Percentiles rank a stretch among this genome's conserved stretches.
These are phyloP conservation scores for Seriola rivoliana DNA, from an alignment of 2,113 vertebrate species.

Conservation along the genomic window DNA sequence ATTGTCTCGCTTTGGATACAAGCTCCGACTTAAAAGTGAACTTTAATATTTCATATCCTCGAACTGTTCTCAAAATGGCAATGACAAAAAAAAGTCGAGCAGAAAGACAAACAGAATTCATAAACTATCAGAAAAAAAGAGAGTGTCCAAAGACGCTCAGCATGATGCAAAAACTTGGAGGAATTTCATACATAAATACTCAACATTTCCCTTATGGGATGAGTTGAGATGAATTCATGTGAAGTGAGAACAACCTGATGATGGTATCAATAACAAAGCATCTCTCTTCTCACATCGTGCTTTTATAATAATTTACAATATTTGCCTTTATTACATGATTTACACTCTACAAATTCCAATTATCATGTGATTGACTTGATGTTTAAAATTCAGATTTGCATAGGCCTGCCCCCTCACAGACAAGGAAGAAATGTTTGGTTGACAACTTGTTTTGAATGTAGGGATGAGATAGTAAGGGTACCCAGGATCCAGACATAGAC, in stretches of 20 bases:
- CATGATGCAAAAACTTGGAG: slow-evolving; percentile 19
- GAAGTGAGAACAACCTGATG: background rate
- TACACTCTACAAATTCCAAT: background rate
- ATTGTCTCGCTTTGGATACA: slow-evolving; percentile 45
- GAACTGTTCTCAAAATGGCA: slow-evolving; percentile 51
- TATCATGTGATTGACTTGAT: background rate
- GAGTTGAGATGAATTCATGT: background rate
- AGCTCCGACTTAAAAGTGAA: slow-evolving; percentile 53
- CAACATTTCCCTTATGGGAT: background rate
- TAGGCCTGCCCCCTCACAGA: too few relatives aligned
- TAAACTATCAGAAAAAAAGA: background rate
- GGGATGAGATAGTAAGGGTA: background rate
- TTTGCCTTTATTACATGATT: background rate
- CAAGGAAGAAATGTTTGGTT: background rate
- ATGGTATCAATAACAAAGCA: background rate
- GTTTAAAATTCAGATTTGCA: too few relatives aligned
- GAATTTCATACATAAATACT: slow-evolving; percentile 21
- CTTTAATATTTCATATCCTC: slow-evolving; percentile 60
- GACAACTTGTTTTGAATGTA: background rate
- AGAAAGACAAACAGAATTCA: slow-evolving; percentile 16
- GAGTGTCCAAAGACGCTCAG: background rate
- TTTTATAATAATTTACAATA: background rate
- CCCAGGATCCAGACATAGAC: background rate
- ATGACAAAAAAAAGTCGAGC: slow-evolving; percentile 3
- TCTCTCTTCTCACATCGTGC: background rate